Base-by-base conservation (phyloP, 2,113 vertebrate species). In the Silurus asotus region DNA sequence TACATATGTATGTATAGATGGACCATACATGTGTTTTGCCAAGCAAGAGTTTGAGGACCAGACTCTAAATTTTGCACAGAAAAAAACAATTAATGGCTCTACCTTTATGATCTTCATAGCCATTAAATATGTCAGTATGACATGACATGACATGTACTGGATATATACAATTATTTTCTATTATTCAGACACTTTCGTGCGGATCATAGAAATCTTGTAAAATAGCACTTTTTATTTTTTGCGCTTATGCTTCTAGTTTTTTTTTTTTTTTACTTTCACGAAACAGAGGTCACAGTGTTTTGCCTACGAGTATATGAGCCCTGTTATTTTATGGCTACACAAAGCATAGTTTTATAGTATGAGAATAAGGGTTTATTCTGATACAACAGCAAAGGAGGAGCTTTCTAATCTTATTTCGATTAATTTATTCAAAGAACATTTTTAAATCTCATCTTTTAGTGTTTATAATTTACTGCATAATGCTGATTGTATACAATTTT, bases 11-110 rank as follows among this genome's bases (percentile, higher is more conserved):
- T 37, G 20, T 64, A 62, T 48, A 67, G 5, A 67, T 11, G 28
- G 51, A 59, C 13, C 19, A 28, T 49, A n/a, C 7, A 19, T 83
- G 23, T 76, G 58, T 65, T 9, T 25, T 49, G 55, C n/a, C 53
- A 61, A 82, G 37, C 28, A 67, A 25, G 62, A 23, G 45, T 20
- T 59, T 56, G 20, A 49, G 67, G n/a, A 76, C 83, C 78, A 64
- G 59, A 70, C 69, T 48, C 72, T 64, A n/a, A 78, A 83, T 45
- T 45, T 81, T 86, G 86, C 78, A 82, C 65, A 61, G 64, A 53
- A 56, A 37, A 37, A 72, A 62, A 45, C 28, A 9, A 59, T 5
- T 49, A 48, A 17, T 0, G 45, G 58, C 74, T 76, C 65, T 49
- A 65, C n/a, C 25, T n/a, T 37, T 37, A 6, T 59, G 3, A 25